Evolutionary conservation across 2,888 invertebrate species (phyloP).

Genomic region (Heteromurus nitidus): DNA sequence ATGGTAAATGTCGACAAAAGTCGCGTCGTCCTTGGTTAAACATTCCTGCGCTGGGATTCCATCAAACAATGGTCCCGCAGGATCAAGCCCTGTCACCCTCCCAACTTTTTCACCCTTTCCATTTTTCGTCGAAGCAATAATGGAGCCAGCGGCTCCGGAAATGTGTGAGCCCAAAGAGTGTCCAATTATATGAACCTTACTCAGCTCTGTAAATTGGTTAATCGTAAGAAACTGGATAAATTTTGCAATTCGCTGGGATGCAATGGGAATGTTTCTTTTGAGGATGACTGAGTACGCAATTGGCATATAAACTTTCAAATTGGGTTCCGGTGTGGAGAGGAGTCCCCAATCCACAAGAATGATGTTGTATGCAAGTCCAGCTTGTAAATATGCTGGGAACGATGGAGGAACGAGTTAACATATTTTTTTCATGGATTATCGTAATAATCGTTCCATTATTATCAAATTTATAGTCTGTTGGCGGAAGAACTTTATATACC

Average conservation of each 20-base stretch:
- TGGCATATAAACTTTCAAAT: constrained; percentile 22
- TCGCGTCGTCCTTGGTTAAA: constrained; percentile 2
- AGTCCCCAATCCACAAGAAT: constrained; percentile 27
- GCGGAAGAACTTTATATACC: too few relatives aligned
- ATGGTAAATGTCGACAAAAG: constrained; percentile 55
- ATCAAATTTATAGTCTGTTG: too few relatives aligned
- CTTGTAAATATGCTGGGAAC: constrained; percentile 40
- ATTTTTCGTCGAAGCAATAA: background rate
- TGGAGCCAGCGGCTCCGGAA: constrained; percentile 29
- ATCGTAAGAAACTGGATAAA: constrained; percentile 25
- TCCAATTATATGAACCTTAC: constrained; percentile 27
- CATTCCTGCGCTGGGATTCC: background rate
- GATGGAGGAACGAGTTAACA: too few relatives aligned
- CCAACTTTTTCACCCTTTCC: background rate
- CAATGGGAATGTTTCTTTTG: constrained; percentile 28
- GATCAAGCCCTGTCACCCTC: constrained; percentile 39
- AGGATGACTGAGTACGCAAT: background rate
- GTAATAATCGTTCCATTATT: too few relatives aligned
- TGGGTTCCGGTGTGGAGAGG: constrained; percentile 26
- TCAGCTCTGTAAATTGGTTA: background rate
- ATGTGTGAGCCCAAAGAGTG: constrained; percentile 48
- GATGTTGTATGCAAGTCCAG: constrained; percentile 26
- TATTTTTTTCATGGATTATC: too few relatives aligned
- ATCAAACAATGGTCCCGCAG: constrained; percentile 44
- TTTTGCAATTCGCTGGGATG: constrained; percentile 8